Conservation (phyloP, 2,888 invertebrate species). For the Lymantria monacha region DNA sequence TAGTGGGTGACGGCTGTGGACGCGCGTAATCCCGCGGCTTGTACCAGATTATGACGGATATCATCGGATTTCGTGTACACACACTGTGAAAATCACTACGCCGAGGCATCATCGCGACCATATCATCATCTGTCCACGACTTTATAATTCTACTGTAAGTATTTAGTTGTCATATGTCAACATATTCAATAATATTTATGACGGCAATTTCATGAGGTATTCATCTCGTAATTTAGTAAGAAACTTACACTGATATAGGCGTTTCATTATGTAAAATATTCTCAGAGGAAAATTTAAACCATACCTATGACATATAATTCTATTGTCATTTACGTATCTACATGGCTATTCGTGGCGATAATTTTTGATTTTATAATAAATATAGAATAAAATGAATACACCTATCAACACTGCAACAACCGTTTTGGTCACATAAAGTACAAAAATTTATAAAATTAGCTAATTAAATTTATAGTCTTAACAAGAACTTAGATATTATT, state of each 20-base stretch:
- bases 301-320: no score
- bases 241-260: background rate
- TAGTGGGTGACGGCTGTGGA: slow-evolving; percentile 66
- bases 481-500: no score
- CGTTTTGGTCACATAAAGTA: no score
- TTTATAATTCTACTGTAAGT: slow-evolving; percentile 53
- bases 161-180: slow-evolving; percentile 31
- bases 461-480: no score
- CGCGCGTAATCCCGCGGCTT: slow-evolving; percentile 73
- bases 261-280: background rate
- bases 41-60: slow-evolving; percentile 78
- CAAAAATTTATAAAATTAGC: no score
- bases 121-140: slow-evolving; percentile 27
- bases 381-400: no score
- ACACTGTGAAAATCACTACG: slow-evolving; percentile 58
- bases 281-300: background rate
- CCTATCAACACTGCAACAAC: no score
- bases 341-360: no score
- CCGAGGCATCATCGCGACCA: slow-evolving; percentile 46
- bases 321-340: no score
- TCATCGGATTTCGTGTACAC: slow-evolving; percentile 70
- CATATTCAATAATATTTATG: slow-evolving; percentile 15
- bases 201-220: slow-evolving; percentile 3
- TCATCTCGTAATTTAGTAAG: background rate
- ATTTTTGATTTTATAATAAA: no score